Base-by-base conservation (phyloP, 1,140 invertebrate species). In the Pygmarrhopalites habei region DNA sequence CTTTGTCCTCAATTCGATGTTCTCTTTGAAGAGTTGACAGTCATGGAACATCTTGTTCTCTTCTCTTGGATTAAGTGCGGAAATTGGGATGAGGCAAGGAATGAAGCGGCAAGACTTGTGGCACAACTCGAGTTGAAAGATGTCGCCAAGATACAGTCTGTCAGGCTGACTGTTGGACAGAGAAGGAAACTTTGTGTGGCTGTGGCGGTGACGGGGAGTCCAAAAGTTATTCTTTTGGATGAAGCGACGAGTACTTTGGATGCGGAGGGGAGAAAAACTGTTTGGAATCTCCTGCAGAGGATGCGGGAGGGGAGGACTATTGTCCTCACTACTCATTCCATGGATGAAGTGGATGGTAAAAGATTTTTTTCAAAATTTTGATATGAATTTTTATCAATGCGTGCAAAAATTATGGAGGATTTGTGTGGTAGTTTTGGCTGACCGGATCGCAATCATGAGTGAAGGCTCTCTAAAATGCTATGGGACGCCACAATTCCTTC, bases 101-200 rank as follows among this genome's bases (percentile, higher is more conserved):
- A 62, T 1, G 80, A 85, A 73, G 73, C 76, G 3, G 62, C 70
- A 28, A 56, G 65, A 43, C 72, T 74, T 30, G 69, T 79, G 56
- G 71, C 74, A 60, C 79, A 80, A 60, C 71, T 86, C 17, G 79
- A 81, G 67, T 71, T 87, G 29, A 72, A 74, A 14, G 77, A 80
- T 29, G 86, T 87, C 73, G 74, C 75, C 28, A 75, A 82, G 75
- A 82, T 83, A 0, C 82, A 83, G 69, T 81, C 88, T 0, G 83
- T 82, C 71, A 84, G 87, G 69, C 75, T 92, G 3, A 91, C 89
- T 46, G 88, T 88, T 7, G 91, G 90, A 1, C 89, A 92, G 77
- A 90, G 90, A 74, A 77, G 91, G 29, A 91, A 90, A 72, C 75
- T 95, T 0, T 89, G 84, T 28, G 86, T 93, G 44, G 89, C 88